These are phyloP conservation scores for Macrobrachium nipponense DNA, from an alignment of 1,140 invertebrate genomes.

Conservation along the genomic window DNA sequence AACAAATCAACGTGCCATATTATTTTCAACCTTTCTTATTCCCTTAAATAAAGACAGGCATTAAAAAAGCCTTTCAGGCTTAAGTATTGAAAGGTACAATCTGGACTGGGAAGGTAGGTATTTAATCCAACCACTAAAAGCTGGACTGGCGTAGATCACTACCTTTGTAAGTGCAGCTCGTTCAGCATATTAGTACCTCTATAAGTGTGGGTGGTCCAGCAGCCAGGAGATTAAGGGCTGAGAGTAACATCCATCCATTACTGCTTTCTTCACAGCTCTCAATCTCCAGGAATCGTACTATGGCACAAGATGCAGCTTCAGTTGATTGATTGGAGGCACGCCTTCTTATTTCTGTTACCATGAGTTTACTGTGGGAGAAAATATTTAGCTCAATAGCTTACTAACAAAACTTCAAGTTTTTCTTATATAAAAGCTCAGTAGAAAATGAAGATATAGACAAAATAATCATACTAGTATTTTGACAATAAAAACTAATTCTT, in stretches of 20 bases:
- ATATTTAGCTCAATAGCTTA: conserved; percentile 76
- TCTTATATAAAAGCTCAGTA: neutral
- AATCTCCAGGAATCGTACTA: conserved; percentile 95
- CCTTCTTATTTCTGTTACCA: conserved; percentile 93
- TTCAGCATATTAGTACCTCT: conserved; percentile 29
- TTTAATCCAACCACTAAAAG: too few relatives aligned
- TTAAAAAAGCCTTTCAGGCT: too few relatives aligned
- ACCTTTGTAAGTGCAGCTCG: too few relatives aligned
- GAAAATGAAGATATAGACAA: neutral
- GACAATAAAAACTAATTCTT: too few relatives aligned
- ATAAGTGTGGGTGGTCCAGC: conserved; percentile 76
- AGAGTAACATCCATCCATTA: conserved; percentile 96
- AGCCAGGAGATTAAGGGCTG: conserved; percentile 87
- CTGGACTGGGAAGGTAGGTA: too few relatives aligned
- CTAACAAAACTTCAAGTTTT: neutral
- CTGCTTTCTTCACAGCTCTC: conserved; percentile 87
- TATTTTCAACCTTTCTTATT: too few relatives aligned
- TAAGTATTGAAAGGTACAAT: too few relatives aligned
- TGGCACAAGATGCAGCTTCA: conserved; percentile 93
- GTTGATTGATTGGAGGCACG: conserved; percentile 96
- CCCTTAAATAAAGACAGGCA: too few relatives aligned
- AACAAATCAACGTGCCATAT: too few relatives aligned
- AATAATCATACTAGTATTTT: neutral
- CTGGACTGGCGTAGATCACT: too few relatives aligned
- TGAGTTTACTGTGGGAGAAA: conserved; percentile 93